Conservation (phyloP, 2,113 vertebrate genomes). For the Rhadina sibilatrix region DNA sequence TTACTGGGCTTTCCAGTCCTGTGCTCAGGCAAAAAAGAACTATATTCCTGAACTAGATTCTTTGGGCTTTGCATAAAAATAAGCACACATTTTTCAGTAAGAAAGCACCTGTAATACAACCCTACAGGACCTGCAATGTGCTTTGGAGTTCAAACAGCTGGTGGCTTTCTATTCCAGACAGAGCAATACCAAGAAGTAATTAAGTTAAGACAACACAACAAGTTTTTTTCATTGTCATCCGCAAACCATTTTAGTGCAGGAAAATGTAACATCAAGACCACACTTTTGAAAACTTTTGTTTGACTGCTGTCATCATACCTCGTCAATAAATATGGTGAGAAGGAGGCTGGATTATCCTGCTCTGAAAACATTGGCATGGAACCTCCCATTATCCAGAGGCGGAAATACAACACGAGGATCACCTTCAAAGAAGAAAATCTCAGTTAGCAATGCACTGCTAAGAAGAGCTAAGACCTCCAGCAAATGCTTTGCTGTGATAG, state of each 20-base stretch:
- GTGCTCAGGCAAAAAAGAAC: neutral
- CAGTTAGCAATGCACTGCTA: neutral
- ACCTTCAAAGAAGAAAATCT: slow-evolving; percentile 75
- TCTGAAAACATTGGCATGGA: slow-evolving; percentile 98
- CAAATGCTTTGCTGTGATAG: neutral
- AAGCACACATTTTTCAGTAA: neutral
- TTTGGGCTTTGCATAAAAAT: neutral
- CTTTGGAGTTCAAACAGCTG: neutral
- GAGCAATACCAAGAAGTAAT: neutral
- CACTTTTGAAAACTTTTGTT: neutral
- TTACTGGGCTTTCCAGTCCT: neutral
- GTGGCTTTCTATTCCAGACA: neutral
- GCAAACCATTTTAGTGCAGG: neutral
- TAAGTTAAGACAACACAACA: neutral
- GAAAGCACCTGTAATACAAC: neutral
- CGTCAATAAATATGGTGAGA: slow-evolving; percentile 89
- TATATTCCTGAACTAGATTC: neutral
- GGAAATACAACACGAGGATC: slow-evolving; percentile 82
- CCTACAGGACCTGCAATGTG: neutral
- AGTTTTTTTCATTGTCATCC: neutral
- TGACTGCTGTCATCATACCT: slow-evolving; percentile 74
- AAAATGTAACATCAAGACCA: neutral
- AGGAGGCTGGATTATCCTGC: slow-evolving; percentile 97
- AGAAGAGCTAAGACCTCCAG: neutral
- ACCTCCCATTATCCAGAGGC: slow-evolving; percentile 96